phyloP scores from a whole-genome alignment of 2,888 invertebrate species.

The Polydrusus pterygomalis region DNA sequence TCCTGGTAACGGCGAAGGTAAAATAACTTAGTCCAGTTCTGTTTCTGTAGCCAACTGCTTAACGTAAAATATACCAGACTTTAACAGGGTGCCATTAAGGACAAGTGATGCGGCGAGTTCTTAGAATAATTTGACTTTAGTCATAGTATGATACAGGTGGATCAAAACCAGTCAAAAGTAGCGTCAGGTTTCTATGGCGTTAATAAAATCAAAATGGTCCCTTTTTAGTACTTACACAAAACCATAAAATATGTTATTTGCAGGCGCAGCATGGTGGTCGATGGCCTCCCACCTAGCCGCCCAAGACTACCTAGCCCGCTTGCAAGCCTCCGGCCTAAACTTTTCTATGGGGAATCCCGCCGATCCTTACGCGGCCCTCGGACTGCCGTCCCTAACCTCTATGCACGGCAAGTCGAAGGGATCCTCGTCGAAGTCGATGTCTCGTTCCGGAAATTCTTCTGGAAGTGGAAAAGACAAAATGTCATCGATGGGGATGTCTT shows the following conservation, averaged over 20 bases:
- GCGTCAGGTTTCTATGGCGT: no score
- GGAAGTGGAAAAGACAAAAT: slow-evolving; percentile 47
- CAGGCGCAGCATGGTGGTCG: slow-evolving; percentile 93
- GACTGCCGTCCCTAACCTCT: slow-evolving; percentile 70
- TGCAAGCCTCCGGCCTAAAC: slow-evolving; percentile 86
- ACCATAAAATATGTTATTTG: background rate
- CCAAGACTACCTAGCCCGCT: slow-evolving; percentile 89
- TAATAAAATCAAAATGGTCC: background rate
- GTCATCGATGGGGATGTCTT: slow-evolving; percentile 32
- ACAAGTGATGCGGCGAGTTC: no score
- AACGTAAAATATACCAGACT: no score
- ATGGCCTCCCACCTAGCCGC: slow-evolving; percentile 92
- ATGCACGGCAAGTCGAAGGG: slow-evolving; percentile 36
- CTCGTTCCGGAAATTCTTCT: slow-evolving; percentile 46
- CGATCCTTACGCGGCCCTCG: slow-evolving; percentile 77
- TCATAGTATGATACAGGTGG: no score
- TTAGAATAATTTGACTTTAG: no score
- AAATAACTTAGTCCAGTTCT: no score
- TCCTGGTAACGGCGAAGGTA: no score
- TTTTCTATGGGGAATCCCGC: slow-evolving; percentile 79
- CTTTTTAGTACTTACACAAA: background rate
- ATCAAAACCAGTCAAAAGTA: no score
- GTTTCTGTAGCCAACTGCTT: no score
- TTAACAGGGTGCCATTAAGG: no score
- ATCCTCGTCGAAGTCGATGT: slow-evolving; percentile 56